Percentiles rank a stretch among this genome's conserved stretches.
Evolutionary conservation across 1,140 invertebrate genomes (phyloP).

Genomic region (Eupeodes corollae): DNA sequence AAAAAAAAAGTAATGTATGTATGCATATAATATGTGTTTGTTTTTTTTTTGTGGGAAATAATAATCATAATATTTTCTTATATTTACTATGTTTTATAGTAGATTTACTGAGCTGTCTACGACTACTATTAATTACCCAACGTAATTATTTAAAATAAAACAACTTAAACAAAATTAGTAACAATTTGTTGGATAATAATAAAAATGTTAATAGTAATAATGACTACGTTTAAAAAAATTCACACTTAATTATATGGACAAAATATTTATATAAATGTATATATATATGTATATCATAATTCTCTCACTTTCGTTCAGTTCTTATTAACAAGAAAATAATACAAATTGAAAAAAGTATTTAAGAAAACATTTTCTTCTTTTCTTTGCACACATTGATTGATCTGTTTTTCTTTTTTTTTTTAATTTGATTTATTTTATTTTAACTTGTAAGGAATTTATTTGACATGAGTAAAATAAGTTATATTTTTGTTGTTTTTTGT

Average conservation of each 20-base stretch:
- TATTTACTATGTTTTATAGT: too few relatives aligned
- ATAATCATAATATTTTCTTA: not conserved
- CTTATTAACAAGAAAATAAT: not conserved
- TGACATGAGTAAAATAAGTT: not conserved
- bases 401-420: too few relatives aligned
- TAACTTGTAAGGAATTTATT: not conserved
- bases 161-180: too few relatives aligned
- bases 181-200: too few relatives aligned
- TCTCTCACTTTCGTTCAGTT: not conserved
- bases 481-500: not conserved
- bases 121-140: not conserved
- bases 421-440: too few relatives aligned
- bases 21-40: too few relatives aligned
- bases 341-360: not conserved
- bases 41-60: not conserved
- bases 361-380: not conserved
- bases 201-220: too few relatives aligned
- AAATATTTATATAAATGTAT: not conserved
- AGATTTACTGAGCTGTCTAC: too few relatives aligned
- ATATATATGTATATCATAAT: not conserved
- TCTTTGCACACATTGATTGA: not conserved
- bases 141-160: too few relatives aligned
- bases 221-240: too few relatives aligned
- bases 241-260: not conserved
- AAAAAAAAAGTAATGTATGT: too few relatives aligned